These are phyloP conservation scores for Zoanthus gigantus DNA, from an alignment of 92 coral and sea anemone species.

Conservation along the genomic window DNA sequence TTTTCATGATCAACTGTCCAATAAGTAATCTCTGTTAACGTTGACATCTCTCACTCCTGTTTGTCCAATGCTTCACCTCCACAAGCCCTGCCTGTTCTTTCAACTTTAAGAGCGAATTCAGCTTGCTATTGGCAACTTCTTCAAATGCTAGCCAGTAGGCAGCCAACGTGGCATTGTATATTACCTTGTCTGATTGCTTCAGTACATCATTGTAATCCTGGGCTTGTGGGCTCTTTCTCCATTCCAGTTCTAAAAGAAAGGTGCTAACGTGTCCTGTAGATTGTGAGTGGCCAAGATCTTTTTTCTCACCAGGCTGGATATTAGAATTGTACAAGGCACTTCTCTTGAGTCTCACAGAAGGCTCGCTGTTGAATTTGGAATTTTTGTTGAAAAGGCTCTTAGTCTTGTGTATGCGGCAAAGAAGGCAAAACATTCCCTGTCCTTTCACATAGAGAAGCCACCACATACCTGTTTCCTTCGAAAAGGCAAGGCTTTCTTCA, in stretches of 20 bases:
- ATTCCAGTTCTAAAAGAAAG: constrained; percentile 43
- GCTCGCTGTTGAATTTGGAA: constrained; percentile 45
- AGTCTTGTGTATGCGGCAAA: constrained; percentile 46
- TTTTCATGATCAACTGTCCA: constrained; percentile 58
- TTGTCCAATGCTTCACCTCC: constrained; percentile 46
- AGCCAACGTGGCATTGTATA: constrained; percentile 61
- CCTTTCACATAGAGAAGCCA: constrained; percentile 56
- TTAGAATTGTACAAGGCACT: constrained; percentile 40
- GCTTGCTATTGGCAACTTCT: constrained; percentile 60
- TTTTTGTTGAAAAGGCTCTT: constrained; percentile 55
- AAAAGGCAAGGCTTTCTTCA: constrained; percentile 40
- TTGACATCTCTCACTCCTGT: constrained; percentile 48
- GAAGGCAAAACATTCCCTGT: constrained; percentile 64
- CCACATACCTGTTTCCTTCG: constrained; percentile 46
- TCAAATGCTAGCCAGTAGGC: constrained; percentile 57
- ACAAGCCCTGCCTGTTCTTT: constrained; percentile 53
- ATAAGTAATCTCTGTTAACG: constrained; percentile 40
- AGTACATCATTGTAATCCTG: constrained; percentile 35
- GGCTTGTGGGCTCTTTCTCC: constrained; percentile 42
- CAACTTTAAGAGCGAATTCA: constrained; percentile 41
- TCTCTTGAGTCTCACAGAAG: constrained; percentile 51
- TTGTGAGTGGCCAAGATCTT: constrained; percentile 49
- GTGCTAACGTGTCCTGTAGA: constrained; percentile 39
- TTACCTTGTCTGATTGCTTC: constrained; percentile 54
- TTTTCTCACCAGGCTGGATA: constrained; percentile 14